Evolutionary conservation across 2,113 vertebrate species (phyloP).

Genomic region (Fregata magnificens): DNA sequence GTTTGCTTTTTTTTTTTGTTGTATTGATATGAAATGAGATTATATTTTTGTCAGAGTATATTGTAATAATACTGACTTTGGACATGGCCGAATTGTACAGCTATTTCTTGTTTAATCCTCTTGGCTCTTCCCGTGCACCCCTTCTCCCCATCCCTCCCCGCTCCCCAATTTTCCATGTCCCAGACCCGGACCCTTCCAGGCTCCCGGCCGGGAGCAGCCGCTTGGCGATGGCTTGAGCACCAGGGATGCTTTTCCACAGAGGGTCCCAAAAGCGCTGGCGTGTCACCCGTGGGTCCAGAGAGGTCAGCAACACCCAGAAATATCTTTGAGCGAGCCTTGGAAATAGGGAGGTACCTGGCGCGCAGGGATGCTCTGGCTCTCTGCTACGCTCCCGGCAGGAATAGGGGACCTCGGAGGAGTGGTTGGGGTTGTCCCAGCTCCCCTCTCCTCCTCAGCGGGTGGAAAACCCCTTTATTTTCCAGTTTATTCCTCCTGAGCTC

Average conservation of each 20-base stretch:
- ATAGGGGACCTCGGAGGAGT: neutral
- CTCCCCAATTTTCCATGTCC: neutral
- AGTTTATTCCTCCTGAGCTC: neutral
- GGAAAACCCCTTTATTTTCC: neutral
- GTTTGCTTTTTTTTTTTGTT: slow-evolving; percentile 35
- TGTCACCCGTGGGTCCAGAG: neutral
- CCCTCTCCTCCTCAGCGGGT: neutral
- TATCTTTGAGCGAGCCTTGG: too few relatives aligned
- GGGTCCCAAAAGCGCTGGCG: neutral
- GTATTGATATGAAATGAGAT: slow-evolving; percentile 82
- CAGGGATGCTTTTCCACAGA: neutral
- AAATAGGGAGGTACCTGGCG: neutral
- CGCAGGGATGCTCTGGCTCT: neutral
- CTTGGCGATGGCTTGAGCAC: neutral
- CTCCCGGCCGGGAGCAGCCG: neutral
- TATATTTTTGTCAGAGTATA: slow-evolving; percentile 84
- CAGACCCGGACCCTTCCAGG: neutral
- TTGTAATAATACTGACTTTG: slow-evolving; percentile 78
- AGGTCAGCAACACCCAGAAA: neutral
- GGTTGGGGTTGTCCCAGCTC: neutral
- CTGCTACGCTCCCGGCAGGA: neutral
- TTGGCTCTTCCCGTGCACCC: neutral
- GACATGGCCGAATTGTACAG: slow-evolving; percentile 73
- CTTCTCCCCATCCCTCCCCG: neutral
- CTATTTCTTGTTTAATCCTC: slow-evolving; percentile 36